Percentiles rank a stretch among this genome's conserved stretches.
Conservation (phyloP, 1,140 invertebrate species). For the Ips typographus region DNA sequence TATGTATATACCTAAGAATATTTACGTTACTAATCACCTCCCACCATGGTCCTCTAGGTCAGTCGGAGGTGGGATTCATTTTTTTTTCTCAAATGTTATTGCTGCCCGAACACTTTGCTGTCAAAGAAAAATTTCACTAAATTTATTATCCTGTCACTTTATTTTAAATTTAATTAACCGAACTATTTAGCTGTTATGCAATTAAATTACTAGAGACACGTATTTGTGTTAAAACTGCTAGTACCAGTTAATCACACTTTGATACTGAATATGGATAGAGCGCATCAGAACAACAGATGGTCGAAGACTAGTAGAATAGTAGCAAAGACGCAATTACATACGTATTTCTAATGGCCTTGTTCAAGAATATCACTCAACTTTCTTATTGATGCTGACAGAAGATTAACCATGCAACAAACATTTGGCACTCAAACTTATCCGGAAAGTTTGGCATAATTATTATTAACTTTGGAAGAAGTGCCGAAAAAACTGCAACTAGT, state of each 20-base stretch:
- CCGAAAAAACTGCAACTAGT: not conserved
- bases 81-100: not conserved
- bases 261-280: not conserved
- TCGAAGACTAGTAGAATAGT: not conserved
- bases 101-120: not conserved
- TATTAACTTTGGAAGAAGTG: not conserved
- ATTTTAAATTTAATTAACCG: not conserved
- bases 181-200: not conserved
- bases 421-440: not conserved
- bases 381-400: not conserved
- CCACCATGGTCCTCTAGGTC: not conserved
- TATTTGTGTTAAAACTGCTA: not conserved
- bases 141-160: slow-evolving; percentile 1
- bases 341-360: not conserved
- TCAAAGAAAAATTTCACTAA: not conserved
- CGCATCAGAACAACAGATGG: not conserved
- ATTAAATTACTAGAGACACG: not conserved
- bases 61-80: not conserved
- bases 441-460: not conserved
- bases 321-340: not conserved
- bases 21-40: slow-evolving; percentile 1
- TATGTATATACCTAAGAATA: not conserved
- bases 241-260: not conserved
- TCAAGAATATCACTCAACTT: not conserved
- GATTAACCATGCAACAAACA: not conserved